phyloP scores from a whole-genome alignment of 2,888 invertebrate genomes.

The Hydropsyche betteni region DNA sequence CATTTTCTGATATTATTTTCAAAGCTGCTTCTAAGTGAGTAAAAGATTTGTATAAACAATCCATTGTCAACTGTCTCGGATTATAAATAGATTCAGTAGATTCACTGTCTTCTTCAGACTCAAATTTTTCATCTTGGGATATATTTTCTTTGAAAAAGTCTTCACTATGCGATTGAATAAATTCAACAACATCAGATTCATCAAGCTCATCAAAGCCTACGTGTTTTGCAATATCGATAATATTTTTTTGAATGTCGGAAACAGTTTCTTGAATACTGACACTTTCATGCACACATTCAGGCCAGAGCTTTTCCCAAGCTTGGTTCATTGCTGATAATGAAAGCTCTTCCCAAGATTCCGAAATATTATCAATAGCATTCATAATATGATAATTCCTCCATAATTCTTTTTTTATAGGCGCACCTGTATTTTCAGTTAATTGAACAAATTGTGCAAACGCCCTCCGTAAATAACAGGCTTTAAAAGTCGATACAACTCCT shows the following conservation, averaged over 20 bases:
- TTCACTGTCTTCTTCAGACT: conserved; percentile 11
- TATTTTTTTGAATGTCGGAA: conserved; percentile 2
- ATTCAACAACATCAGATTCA: conserved; percentile 20
- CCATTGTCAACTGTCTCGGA: not conserved
- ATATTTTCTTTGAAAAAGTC: not conserved
- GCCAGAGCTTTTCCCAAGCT: conserved; percentile 37
- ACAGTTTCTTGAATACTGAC: not conserved
- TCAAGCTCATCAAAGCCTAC: conserved; percentile 15
- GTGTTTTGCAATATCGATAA: not conserved
- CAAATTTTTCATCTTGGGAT: not conserved
- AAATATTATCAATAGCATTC: conserved; percentile 36
- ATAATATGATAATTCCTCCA: conserved; percentile 41
- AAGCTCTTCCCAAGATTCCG: conserved; percentile 39
- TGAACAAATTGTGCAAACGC: conserved; percentile 9
- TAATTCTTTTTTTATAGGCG: conserved; percentile 34
- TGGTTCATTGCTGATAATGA: conserved; percentile 8
- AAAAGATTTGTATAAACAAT: conserved; percentile 17
- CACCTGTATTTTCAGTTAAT: conserved; percentile 22
- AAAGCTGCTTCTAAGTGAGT: not conserved
- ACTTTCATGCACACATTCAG: conserved; percentile 26
- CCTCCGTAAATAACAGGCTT: conserved; percentile 15
- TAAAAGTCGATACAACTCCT: conserved; percentile 22
- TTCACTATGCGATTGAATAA: conserved; percentile 15
- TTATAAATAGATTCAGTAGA: not conserved
- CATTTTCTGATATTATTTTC: not conserved